Evolutionary conservation across 2,888 invertebrate species (phyloP).

Genomic region (Tenthredo distinguenda): DNA sequence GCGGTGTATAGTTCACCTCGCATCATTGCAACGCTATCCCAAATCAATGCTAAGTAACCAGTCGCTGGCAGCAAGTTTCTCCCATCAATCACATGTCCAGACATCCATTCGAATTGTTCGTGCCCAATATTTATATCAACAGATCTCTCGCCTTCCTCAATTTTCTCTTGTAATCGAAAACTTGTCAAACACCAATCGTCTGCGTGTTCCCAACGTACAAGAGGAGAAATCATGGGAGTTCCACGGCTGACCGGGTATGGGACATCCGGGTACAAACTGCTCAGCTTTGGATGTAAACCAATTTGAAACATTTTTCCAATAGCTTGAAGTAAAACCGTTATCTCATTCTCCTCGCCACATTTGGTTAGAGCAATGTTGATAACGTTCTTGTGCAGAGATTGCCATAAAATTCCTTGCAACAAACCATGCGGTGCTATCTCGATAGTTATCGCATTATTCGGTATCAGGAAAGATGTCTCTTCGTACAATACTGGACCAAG

Average conservation of each 20-base stretch:
- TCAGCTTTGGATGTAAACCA: conserved; percentile 80
- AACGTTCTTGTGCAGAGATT: conserved; percentile 80
- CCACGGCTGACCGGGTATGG: conserved; percentile 80
- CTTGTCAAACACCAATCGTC: conserved; percentile 82
- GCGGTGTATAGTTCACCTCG: conserved; percentile 75
- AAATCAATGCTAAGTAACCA: conserved; percentile 79
- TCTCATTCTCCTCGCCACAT: conserved; percentile 80
- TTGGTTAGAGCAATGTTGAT: conserved; percentile 83
- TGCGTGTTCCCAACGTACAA: conserved; percentile 81
- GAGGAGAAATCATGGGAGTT: conserved; percentile 81
- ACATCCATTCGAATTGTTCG: conserved; percentile 85
- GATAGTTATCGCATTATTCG: conserved; percentile 83
- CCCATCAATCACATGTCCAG: conserved; percentile 90
- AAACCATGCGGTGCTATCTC: conserved; percentile 87
- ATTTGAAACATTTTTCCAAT: conserved; percentile 80
- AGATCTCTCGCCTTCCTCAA: conserved; percentile 84
- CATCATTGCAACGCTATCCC: conserved; percentile 80
- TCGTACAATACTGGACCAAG: conserved; percentile 79
- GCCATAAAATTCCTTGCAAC: conserved; percentile 84
- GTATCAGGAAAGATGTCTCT: conserved; percentile 83
- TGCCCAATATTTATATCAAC: conserved; percentile 82
- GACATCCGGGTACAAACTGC: conserved; percentile 79
- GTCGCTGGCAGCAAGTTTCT: conserved; percentile 85
- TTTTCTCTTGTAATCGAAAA: conserved; percentile 84
- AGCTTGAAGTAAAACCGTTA: conserved; percentile 74